These are phyloP conservation scores for Prosapia bicincta DNA, from an alignment of 2,888 invertebrate genomes.

Conservation along the genomic window DNA sequence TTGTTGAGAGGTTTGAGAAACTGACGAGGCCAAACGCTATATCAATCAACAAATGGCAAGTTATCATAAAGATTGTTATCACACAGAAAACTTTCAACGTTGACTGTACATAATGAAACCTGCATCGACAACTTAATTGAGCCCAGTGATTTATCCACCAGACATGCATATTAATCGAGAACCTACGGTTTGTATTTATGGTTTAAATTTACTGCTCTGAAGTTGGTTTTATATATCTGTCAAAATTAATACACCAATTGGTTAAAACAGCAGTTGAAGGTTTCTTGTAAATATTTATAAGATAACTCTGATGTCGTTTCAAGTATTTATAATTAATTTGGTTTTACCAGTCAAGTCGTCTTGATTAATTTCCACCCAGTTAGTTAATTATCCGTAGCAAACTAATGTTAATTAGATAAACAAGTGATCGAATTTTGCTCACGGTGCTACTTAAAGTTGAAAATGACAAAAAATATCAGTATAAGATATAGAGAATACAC, in stretches of 20 bases:
- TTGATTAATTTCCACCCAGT: no score
- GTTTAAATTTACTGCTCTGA: background rate
- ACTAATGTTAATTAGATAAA: no score
- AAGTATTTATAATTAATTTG: background rate
- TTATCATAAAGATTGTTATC: no score
- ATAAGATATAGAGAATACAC: no score
- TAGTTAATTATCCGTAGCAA: no score
- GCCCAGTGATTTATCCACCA: background rate
- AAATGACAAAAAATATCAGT: no score
- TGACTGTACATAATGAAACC: constrained; percentile 2
- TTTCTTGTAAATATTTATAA: background rate
- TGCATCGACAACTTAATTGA: background rate
- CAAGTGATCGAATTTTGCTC: no score
- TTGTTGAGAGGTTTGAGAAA: no score
- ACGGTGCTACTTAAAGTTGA: no score
- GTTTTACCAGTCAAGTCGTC: no score
- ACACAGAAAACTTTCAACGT: background rate
- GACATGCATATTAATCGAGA: background rate
- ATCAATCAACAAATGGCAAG: no score
- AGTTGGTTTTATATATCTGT: background rate
- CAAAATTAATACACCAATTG: background rate
- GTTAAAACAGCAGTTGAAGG: background rate
- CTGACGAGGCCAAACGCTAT: no score
- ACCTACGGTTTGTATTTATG: background rate
- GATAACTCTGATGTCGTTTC: background rate